Evolutionary conservation across 2,113 vertebrate genomes (phyloP), one percentile per base, ranked within the genome.

Genomic region (Hoplias malabaricus): DNA sequence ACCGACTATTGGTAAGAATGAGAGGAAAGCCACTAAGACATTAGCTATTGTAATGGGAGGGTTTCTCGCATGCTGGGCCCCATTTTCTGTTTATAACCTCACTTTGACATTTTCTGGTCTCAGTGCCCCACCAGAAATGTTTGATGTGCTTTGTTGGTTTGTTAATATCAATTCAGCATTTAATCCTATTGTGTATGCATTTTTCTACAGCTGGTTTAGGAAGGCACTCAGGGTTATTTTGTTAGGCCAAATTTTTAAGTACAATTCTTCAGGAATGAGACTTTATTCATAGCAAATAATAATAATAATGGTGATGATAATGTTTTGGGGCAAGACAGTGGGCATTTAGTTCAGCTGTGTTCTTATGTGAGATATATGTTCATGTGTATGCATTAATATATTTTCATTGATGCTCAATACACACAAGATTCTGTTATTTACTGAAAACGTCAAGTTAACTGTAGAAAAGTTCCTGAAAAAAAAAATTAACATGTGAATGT

Each of bases 141-240:
- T 86, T 36, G 92, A 94, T 77, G 83, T 79, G 43, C 77, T 94
- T 67, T 84, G 90, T 81, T 94, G 94, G 93, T 90, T 93, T 81
- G 94, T 92, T 46, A 95, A 95, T 59, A 87, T 94, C 79, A 95
- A 95, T 82, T 95, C 93, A 53, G 87, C 89, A 1, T 89, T 94
- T 50, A 95, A 95, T 56, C 93, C 94, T 67, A 81, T 94, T 74
- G 81, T 95, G 79, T 95, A 95, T 62, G 92, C 93, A 3, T 94
- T 93, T 87, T 94, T 94, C 87, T 94, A 94, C 70, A 84, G 78
- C 8, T 94, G 93, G 92, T 95, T 95, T 85, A 91, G 89, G 73
- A 92, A 56, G 71, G 94, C 94, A 21, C 62, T 95, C 72, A 94
- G 87, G 78, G 82, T 93, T 21, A 93, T 94, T 85, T 46, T 94